phyloP scores from a whole-genome alignment of 2,888 invertebrate species.

The Entomobrya multifasciata region DNA sequence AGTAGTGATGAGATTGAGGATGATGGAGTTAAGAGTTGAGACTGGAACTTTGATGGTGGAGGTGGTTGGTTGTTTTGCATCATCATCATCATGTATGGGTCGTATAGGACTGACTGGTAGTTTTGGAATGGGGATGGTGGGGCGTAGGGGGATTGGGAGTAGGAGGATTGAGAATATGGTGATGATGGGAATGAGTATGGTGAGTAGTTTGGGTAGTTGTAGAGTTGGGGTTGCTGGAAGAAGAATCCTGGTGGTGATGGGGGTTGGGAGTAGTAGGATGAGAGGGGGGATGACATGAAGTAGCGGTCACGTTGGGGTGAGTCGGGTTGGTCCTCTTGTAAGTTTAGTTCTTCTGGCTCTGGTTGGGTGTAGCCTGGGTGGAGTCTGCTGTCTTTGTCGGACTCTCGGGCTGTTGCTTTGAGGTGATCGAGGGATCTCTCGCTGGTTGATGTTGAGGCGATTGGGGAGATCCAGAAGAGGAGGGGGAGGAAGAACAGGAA shows the following conservation, averaged over 20 bases:
- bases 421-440: neutral
- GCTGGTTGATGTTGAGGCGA: neutral
- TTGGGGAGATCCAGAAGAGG: conserved; percentile 4
- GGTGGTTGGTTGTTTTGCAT: neutral
- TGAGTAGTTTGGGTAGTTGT: neutral
- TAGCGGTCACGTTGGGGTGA: too few relatives aligned
- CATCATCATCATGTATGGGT: conserved; percentile 20
- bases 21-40: neutral
- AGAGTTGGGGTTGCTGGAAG: neutral
- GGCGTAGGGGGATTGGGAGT: neutral
- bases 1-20: neutral
- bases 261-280: neutral
- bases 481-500: conserved; percentile 15
- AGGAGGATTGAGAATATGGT: neutral
- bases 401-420: neutral
- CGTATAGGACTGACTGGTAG: conserved; percentile 5
- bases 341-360: neutral
- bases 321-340: neutral
- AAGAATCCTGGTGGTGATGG: neutral
- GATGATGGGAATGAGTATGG: too few relatives aligned
- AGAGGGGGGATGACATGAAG: neutral
- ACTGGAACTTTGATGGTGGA: conserved; percentile 9
- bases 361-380: neutral
- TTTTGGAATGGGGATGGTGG: neutral
- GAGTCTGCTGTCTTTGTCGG: neutral